Conservation (phyloP, 2,888 invertebrate species). For the Ochropleura leucogaster region DNA sequence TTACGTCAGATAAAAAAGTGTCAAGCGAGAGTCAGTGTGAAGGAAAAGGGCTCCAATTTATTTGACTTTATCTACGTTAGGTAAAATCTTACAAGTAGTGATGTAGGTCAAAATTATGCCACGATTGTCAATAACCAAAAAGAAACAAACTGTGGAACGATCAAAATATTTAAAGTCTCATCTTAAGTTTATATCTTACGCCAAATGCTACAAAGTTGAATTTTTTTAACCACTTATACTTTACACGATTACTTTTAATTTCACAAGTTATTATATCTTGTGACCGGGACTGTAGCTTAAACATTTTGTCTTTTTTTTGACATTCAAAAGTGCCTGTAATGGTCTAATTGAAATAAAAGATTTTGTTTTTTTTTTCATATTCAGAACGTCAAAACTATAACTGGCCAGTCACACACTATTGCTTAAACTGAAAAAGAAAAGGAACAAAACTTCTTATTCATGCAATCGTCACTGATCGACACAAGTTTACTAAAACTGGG, state of each 20-base stretch:
- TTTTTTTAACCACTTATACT: no score
- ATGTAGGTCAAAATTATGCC: background rate
- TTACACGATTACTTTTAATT: no score
- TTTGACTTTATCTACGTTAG: background rate
- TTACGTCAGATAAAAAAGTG: slow-evolving; percentile 44
- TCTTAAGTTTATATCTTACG: background rate
- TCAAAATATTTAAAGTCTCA: background rate
- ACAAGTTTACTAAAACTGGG: background rate
- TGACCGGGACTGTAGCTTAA: no score
- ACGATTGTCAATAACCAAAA: background rate
- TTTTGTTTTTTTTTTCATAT: no score
- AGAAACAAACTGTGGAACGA: background rate
- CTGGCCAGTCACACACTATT: background rate
- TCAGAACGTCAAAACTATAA: background rate
- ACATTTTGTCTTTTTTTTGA: no score
- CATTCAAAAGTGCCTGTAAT: no score
- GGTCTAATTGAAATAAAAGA: no score
- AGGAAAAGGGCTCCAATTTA: background rate
- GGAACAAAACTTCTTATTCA: background rate
- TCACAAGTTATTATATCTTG: no score
- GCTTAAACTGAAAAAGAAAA: background rate
- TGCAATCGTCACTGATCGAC: background rate
- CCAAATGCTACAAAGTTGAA: background rate
- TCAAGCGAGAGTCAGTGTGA: slow-evolving; percentile 2
- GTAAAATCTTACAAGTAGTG: background rate